Conservation (phyloP, 2,797 vertebrate species). For the Odontamblyopus lacepedii region DNA sequence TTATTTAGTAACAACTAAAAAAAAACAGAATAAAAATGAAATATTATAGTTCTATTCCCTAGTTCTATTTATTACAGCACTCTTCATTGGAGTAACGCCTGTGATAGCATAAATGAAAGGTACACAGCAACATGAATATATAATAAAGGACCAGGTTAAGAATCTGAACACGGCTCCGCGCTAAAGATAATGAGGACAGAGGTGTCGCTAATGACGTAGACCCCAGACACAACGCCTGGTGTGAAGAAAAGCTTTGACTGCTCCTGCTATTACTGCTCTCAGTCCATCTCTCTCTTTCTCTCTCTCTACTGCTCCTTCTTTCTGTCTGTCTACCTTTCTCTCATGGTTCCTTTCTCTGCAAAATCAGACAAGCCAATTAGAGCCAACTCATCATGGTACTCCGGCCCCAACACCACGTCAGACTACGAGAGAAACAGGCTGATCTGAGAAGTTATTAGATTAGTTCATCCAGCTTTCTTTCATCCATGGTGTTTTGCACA, state of each 20-base stretch:
- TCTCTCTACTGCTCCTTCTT: constrained; percentile 18
- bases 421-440: constrained; percentile 70
- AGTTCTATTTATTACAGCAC: constrained; percentile 9
- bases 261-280: constrained; percentile 56
- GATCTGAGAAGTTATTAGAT: constrained; percentile 73
- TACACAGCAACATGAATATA: constrained; percentile 30
- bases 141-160: constrained; percentile 54
- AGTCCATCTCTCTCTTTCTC: constrained; percentile 22
- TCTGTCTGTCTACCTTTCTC: constrained; percentile 31
- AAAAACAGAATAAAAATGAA: background rate
- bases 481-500: constrained; percentile 59
- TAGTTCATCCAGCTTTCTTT: constrained; percentile 73
- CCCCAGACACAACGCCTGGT: constrained; percentile 53
- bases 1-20: too few species aligned
- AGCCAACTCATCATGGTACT: constrained; percentile 44
- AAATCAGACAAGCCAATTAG: constrained; percentile 60
- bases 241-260: constrained; percentile 43
- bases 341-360: background rate
- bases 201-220: constrained; percentile 62
- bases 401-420: constrained; percentile 34
- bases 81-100: constrained; percentile 28
- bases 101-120: constrained; percentile 35
- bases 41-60: background rate
- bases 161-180: constrained; percentile 50
- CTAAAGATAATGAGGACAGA: constrained; percentile 69